Evolutionary conservation across 2,888 invertebrate genomes (phyloP).

Genomic region (Pemphredon lugubris): DNA sequence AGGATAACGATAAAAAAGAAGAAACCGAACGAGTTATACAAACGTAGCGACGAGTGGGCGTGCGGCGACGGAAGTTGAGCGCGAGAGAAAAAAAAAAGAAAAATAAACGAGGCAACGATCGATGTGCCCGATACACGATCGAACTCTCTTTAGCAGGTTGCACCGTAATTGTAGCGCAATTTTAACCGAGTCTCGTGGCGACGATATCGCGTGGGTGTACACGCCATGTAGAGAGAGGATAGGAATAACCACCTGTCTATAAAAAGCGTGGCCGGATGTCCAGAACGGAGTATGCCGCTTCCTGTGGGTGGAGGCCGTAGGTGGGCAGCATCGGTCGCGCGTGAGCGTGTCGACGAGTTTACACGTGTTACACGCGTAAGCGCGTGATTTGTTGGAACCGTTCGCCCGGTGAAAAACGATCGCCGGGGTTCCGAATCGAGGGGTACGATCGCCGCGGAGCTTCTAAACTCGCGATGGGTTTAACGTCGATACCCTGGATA

Average conservation of each 20-base stretch:
- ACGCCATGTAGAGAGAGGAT: constrained; percentile 3
- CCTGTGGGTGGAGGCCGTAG: constrained; percentile 64
- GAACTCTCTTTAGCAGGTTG: too few species aligned
- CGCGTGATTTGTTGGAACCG: neutral
- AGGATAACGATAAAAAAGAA: neutral
- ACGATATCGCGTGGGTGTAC: constrained; percentile 28
- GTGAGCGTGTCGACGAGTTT: constrained; percentile 20
- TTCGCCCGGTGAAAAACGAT: too few species aligned
- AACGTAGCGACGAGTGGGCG: neutral
- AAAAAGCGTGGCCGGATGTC: constrained; percentile 73
- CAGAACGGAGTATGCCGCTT: constrained; percentile 66
- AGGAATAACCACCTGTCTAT: constrained; percentile 64
- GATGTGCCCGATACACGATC: too few species aligned
- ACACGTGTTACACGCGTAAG: constrained; percentile 22
- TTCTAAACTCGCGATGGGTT: too few species aligned
- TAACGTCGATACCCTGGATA: too few species aligned
- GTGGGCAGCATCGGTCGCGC: too few species aligned
- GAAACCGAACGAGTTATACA: neutral
- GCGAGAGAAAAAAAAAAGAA: neutral
- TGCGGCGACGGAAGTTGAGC: neutral
- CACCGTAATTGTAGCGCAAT: too few species aligned
- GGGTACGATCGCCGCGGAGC: too few species aligned
- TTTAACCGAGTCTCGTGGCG: too few species aligned
- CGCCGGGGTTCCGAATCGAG: too few species aligned
- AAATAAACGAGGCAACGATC: too few species aligned